Evolutionary conservation across 2,888 invertebrate genomes (phyloP).

Genomic region (Celastrina argiolus): DNA sequence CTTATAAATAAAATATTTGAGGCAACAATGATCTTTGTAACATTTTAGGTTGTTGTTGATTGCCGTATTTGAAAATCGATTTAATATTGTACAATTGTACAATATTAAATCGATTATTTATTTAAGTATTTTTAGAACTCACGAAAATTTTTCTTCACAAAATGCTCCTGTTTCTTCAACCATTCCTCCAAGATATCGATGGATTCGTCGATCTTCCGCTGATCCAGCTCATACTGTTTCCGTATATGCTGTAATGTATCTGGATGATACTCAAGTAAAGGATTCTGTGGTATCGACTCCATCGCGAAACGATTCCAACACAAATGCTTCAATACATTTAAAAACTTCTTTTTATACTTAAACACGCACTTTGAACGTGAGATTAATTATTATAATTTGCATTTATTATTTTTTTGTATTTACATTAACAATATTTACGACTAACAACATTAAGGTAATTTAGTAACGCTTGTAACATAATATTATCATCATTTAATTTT

Average conservation of each 20-base stretch:
- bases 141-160: conserved; percentile 40
- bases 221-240: conserved; percentile 40
- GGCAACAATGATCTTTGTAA: no score
- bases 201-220: conserved; percentile 37
- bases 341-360: conserved; percentile 3
- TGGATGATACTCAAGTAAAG: conserved; percentile 33
- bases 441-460: conserved; percentile 1
- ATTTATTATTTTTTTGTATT: neutral
- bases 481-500: no score
- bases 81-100: no score
- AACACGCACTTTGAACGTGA: neutral
- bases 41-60: no score
- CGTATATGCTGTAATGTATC: conserved; percentile 36
- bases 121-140: conserved; percentile 29
- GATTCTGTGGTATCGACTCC: conserved; percentile 22
- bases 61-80: no score
- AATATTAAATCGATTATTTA: no score
- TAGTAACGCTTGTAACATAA: no score
- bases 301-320: neutral
- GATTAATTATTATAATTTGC: neutral
- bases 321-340: neutral
- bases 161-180: conserved; percentile 41
- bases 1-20: no score
- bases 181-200: conserved; percentile 41
- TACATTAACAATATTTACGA: neutral